Percentiles rank a stretch among this genome's conserved stretches.
These are phyloP conservation scores for Clarias laeviceps DNA, from an alignment of 2,797 vertebrate genomes.

Conservation along the genomic window DNA sequence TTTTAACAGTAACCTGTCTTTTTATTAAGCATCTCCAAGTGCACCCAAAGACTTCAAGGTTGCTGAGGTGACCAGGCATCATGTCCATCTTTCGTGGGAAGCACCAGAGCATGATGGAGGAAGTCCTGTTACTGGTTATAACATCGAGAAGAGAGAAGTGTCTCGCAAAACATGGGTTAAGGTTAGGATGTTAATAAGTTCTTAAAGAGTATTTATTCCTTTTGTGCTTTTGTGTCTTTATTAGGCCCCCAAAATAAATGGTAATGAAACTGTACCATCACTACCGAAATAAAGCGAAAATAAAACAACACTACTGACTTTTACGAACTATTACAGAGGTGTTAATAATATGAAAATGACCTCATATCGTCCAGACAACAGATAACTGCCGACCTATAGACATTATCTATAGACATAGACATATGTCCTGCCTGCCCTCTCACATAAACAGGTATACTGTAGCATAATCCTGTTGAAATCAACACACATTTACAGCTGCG, in stretches of 20 bases:
- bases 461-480: too few relatives aligned
- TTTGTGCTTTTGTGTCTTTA: background rate
- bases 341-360: too few relatives aligned
- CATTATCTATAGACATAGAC: too few relatives aligned
- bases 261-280: too few relatives aligned
- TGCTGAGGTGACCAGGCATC: conserved; percentile 82
- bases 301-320: too few relatives aligned
- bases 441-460: too few relatives aligned
- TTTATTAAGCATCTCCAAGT: conserved; percentile 84
- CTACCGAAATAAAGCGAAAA: too few relatives aligned
- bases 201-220: background rate
- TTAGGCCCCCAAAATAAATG: background rate
- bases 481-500: too few relatives aligned
- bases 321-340: too few relatives aligned
- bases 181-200: conserved; percentile 68
- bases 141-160: conserved; percentile 93
- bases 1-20: background rate
- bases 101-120: conserved; percentile 93
- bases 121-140: conserved; percentile 90
- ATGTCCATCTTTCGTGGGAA: conserved; percentile 93
- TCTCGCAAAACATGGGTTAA: conserved; percentile 95
- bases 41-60: conserved; percentile 93
- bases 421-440: too few relatives aligned
- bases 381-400: too few relatives aligned
- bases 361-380: too few relatives aligned